These are phyloP conservation scores for Gisinianus flammeolus DNA, from an alignment of 2,888 invertebrate genomes.

Conservation along the genomic window DNA sequence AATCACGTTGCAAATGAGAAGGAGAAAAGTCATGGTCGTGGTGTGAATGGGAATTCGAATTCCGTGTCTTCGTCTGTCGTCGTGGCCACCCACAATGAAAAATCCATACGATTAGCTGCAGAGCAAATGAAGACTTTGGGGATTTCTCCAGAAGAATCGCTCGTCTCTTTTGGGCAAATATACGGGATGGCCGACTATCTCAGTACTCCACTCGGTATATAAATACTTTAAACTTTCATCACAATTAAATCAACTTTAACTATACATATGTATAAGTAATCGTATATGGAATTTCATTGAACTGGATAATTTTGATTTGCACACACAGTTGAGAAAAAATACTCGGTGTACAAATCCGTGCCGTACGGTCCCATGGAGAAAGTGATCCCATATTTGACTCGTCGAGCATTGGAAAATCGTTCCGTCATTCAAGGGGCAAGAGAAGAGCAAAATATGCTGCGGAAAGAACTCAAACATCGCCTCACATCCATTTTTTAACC, in stretches of 20 bases:
- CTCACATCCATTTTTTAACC: too few species aligned
- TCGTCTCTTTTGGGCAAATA: slow-evolving; percentile 64
- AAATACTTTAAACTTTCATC: background rate
- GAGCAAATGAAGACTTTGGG: slow-evolving; percentile 59
- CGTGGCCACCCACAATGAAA: slow-evolving; percentile 64
- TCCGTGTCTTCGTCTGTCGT: too few species aligned
- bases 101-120: slow-evolving; percentile 60
- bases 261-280: background rate
- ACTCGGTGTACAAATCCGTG: slow-evolving; percentile 63
- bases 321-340: slow-evolving; percentile 60
- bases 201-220: slow-evolving; percentile 63
- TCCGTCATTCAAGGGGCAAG: slow-evolving; percentile 62
- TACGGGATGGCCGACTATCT: slow-evolving; percentile 65
- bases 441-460: slow-evolving; percentile 61
- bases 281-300: too few species aligned
- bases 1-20: slow-evolving; percentile 39
- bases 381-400: slow-evolving; percentile 61
- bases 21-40: background rate
- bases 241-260: too few species aligned
- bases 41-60: slow-evolving; percentile 44
- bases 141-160: slow-evolving; percentile 54
- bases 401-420: slow-evolving; percentile 64
- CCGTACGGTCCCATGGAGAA: slow-evolving; percentile 63
- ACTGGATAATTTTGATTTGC: background rate
- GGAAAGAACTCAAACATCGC: slow-evolving; percentile 55